Conservation (phyloP, 2,888 invertebrate species). For the Hirtodrosophila confusa region DNA sequence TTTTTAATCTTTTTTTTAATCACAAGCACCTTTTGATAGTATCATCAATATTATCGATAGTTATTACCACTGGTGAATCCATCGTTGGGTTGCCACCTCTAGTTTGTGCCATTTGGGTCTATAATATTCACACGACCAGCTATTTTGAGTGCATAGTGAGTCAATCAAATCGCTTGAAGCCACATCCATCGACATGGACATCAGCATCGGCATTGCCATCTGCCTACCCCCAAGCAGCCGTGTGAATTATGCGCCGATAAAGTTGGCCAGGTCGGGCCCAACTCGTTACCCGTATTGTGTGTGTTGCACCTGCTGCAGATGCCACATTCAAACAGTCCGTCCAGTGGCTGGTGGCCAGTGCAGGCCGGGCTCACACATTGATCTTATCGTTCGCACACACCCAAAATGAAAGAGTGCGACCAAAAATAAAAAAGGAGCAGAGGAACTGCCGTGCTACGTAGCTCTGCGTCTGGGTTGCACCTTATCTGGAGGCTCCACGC, state of each 20-base stretch:
- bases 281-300: slow-evolving; percentile 75
- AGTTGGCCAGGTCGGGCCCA: slow-evolving; percentile 67
- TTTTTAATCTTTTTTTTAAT: too few species aligned
- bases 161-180: slow-evolving; percentile 61
- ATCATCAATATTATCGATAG: too few species aligned
- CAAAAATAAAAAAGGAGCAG: slow-evolving; percentile 27
- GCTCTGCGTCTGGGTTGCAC: slow-evolving; percentile 20
- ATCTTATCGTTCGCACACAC: slow-evolving; percentile 72
- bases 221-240: slow-evolving; percentile 46
- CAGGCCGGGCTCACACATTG: slow-evolving; percentile 53
- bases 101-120: slow-evolving; percentile 43
- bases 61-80: too few species aligned
- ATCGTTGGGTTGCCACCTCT: too few species aligned
- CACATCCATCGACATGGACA: slow-evolving; percentile 9
- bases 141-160: slow-evolving; percentile 38
- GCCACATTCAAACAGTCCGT: slow-evolving; percentile 43
- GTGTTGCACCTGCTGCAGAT: slow-evolving; percentile 72
- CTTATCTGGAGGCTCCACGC: slow-evolving; percentile 41
- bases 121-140: slow-evolving; percentile 49
- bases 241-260: slow-evolving; percentile 77
- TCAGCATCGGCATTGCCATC: slow-evolving; percentile 23
- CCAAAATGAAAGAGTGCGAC: slow-evolving; percentile 65
- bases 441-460: slow-evolving; percentile 72
- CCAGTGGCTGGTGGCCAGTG: neutral
- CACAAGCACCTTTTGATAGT: too few species aligned